Base-by-base conservation (phyloP, 2,888 invertebrate species). In the Tachina fera region DNA sequence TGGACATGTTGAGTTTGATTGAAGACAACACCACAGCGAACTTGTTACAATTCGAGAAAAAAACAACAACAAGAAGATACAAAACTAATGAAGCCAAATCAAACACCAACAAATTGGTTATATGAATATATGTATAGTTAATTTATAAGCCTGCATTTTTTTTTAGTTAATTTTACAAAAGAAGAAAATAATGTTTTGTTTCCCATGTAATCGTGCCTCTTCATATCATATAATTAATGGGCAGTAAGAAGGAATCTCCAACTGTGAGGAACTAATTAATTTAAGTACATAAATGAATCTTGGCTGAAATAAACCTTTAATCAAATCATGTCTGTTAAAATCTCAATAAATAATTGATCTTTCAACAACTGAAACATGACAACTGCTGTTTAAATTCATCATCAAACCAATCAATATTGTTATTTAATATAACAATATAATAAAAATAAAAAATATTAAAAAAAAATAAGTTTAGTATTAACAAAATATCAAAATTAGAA, bases 1-100 rank as follows among this genome's bases (percentile, higher is more conserved):
- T 83, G 83, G 72, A 83, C 83, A 83, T 67, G 67, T 83, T 72
- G 58, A 77, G 83, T 83, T 83, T 83, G 77, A 83, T 77, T 72
- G 77, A 83, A 83, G 71, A 83, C 58, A 67, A 61, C 68, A 75
- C 63, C 47, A 22, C 63, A 67, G 58, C 71, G 71, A 77, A 77
- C 71, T 71, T 77, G 82, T 83, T 83, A 71, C 60, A 72, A 77
- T 83, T 83, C 65, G 45, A 71, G 71, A 31, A 31, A 6, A 31
- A 6, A 31, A 31, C 0, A 31, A 5, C 6, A 31, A 31, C 31
- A 5, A 31, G 31, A 31, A 31, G 31, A 65, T 3, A 22, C 47
- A 47, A 77, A 71, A 71, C 39, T 49, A 41, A 67, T 72, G n/a
- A 41, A 60, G n/a, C 49, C 39, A 76, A 67, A 76, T 63, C 70